Evolutionary conservation across 2,888 invertebrate species (phyloP).

Genomic region (Stenchaetothrips biformis): DNA sequence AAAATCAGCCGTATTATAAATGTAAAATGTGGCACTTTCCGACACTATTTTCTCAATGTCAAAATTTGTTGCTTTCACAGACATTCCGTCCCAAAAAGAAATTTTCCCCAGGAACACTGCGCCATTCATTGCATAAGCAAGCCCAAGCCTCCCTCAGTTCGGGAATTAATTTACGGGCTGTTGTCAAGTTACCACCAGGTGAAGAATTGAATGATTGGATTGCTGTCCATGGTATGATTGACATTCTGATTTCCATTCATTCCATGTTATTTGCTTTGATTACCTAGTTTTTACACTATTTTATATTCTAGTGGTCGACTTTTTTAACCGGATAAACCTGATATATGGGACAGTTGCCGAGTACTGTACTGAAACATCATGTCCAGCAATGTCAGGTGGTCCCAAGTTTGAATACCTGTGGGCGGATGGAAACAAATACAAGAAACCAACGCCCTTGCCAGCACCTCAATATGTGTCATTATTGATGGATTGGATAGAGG

Average conservation of each 20-base stretch:
- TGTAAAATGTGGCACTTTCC: not conserved
- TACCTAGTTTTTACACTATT: conserved; percentile 17
- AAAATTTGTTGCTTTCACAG: conserved; percentile 49
- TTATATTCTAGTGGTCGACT: conserved; percentile 73
- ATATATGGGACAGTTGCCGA: conserved; percentile 86
- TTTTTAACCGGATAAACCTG: conserved; percentile 88
- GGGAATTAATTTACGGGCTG: conserved; percentile 75
- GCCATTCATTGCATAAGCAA: conserved; percentile 83
- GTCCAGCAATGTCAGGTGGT: conserved; percentile 88
- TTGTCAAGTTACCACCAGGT: conserved; percentile 74
- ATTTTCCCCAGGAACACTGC: conserved; percentile 78
- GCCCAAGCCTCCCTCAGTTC: conserved; percentile 86
- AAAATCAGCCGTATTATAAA: conserved; percentile 8
- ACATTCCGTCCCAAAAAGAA: conserved; percentile 86
- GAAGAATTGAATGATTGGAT: conserved; percentile 89
- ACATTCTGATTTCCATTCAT: not conserved
- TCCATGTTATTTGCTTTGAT: conserved; percentile 22
- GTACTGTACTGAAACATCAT: conserved; percentile 74
- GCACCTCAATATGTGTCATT: conserved; percentile 77
- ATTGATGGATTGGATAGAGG: conserved; percentile 88
- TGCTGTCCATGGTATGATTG: conserved; percentile 76
- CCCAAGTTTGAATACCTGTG: conserved; percentile 84
- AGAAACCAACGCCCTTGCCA: conserved; percentile 72
- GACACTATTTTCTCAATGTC: not conserved
- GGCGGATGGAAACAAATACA: conserved; percentile 76